These are phyloP conservation scores for Dunckerocampus dactyliophorus DNA, from an alignment of 2,113 vertebrate genomes.

Conservation along the genomic window DNA sequence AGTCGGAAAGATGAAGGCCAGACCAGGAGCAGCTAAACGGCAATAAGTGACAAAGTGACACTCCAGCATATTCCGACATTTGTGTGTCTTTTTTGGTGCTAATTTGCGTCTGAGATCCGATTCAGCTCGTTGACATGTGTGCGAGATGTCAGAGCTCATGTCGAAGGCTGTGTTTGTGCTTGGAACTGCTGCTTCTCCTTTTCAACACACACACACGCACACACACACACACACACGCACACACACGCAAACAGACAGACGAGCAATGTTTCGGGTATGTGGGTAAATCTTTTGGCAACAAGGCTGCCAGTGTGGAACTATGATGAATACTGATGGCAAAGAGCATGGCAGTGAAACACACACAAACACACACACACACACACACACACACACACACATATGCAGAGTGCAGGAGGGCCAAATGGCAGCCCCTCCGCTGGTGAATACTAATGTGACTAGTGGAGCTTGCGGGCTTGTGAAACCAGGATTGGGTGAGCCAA, in stretches of 20 bases:
- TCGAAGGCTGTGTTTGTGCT: slow-evolving; percentile 50
- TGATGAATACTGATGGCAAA: slow-evolving; percentile 73
- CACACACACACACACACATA: slow-evolving; percentile 43
- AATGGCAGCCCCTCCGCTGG: slow-evolving; percentile 66
- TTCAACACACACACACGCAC: slow-evolving; percentile 15
- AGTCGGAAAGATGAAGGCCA: too few relatives aligned
- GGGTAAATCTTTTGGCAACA: slow-evolving; percentile 68
- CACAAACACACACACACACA: slow-evolving; percentile 29
- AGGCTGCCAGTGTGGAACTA: slow-evolving; percentile 52
- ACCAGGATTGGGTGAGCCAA: slow-evolving; percentile 52
- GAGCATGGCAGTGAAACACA: slow-evolving; percentile 36
- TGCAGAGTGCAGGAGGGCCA: slow-evolving; percentile 61
- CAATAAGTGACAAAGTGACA: too few relatives aligned
- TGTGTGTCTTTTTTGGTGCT: neutral
- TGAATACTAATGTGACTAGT: slow-evolving; percentile 69
- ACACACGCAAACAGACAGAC: slow-evolving; percentile 16
- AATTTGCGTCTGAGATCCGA: slow-evolving; percentile 54
- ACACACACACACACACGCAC: neutral
- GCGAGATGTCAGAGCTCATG: slow-evolving; percentile 47
- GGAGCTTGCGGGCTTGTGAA: slow-evolving; percentile 63
- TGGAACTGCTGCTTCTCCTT: slow-evolving; percentile 34
- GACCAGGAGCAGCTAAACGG: too few relatives aligned
- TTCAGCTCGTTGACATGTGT: slow-evolving; percentile 65
- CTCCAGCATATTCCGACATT: too few relatives aligned
- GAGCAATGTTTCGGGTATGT: slow-evolving; percentile 61